Base-by-base conservation (phyloP, 2,888 invertebrate species). In the Colostygia pectinataria region DNA sequence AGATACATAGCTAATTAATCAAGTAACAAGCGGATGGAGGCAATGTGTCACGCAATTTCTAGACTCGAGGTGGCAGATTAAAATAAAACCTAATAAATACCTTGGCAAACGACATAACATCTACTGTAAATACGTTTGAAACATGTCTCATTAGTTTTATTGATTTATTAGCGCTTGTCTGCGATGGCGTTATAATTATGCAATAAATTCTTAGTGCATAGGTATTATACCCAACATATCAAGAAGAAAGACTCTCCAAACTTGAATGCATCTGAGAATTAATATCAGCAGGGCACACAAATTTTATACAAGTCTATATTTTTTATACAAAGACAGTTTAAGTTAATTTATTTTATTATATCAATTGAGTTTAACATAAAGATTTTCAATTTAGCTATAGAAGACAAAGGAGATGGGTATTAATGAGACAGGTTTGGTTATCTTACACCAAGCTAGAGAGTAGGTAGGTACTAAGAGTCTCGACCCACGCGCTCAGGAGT, bases 11-110 rank as follows among this genome's bases (percentile, higher is more conserved):
- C 24, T 53, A 49, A 55, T 55, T 50, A 48, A 57, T 56, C 48
- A 52, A 29, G n/a, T 42, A 46, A 45, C 48, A 38, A 56, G 44
- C 57, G 57, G 59, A 58, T 58, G 53, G 44, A 61, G 50, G 61
- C 53, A 51, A 61, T 65, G 43, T 56, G 39, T 65, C 58, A 58
- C 45, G 41, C 47, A 47, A 51, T 57, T 54, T 53, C 46, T 53
- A 49, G 24, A 41, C 44, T 34, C 32, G 41, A 42, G 44, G 29
- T 48, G 50, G 33, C 46, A 53, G 52, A 45, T 50, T 49, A 55
- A 57, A 59, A 50, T 40, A 44, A 47, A 58, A 50, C 27, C 29
- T 23, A 36, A 58, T 55, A 54, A 57, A 59, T 55, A 53, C 43
- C 34, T 48, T 31, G 34, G 34, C 27, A 50, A 44, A 38, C 12